Base-by-base conservation (phyloP, 2,797 vertebrate species). In the Gymnothorax reevesii region DNA sequence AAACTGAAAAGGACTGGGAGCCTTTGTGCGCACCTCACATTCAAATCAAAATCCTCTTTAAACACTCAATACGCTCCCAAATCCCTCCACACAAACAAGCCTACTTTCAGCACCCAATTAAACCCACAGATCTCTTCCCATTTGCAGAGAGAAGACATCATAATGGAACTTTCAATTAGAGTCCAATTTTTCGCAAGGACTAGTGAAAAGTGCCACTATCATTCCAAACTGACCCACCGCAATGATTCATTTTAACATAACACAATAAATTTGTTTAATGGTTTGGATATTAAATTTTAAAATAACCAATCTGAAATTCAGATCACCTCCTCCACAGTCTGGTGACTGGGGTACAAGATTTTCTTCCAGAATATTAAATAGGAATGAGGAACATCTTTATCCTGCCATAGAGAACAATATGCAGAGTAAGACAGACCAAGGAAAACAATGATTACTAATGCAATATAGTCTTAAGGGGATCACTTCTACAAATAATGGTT, bases 41-140 rank as follows among this genome's bases (percentile, higher is more conserved):
- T 87, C 10, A 15, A 12, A 79, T 25, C 0, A 1, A 90, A 87
- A 85, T 90, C 85, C 15, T 88, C 89, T 91, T 84, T 87, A 84
- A 89, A 83, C 54, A 88, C 84, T 83, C 64, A 20, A 85, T 88
- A 88, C 69, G 85, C 52, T 88, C 17, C 62, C 12, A 79, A 64
- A 20, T 2, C 57, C 87, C 84, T n/a, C 54, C 7, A 1, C 15
- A 57, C 84, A 64, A 66, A 73, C 55, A 62, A 49, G 86, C 83
- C 54, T 27, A 57, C 49, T 80, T 87, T 69, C 10, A 73, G 85
- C 87, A 54, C 54, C 62, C n/a, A 59, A 87, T 82, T 87, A 82
- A 52, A 55, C 22, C 59, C 7, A 12, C 17, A 22, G 77, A 17
- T 22, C 8, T 54, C 73, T 52, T 49, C 52, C 7, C 2, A n/a